A percentile compares a stretch with the other conserved stretches of the same genome.
Evolutionary conservation across 2,797 vertebrate genomes (phyloP).

Genomic region (Clarias platycephalus): DNA sequence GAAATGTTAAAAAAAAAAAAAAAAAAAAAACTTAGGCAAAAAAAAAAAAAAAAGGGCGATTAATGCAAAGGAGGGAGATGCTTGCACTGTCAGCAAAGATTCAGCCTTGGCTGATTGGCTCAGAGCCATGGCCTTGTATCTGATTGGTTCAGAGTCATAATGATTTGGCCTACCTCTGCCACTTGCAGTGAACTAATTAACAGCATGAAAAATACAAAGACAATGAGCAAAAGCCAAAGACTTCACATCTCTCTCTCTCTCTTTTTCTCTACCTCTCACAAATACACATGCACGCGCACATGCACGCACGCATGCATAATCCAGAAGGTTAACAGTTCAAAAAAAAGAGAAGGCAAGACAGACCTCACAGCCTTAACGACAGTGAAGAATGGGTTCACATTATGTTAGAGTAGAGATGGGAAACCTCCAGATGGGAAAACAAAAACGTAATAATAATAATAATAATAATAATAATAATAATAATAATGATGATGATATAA

Average conservation of each 20-base stretch:
- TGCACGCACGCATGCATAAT: neutral
- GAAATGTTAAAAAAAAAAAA: slow-evolving; percentile 56
- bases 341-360: neutral
- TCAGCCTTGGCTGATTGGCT: slow-evolving; percentile 14
- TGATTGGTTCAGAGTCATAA: slow-evolving; percentile 27
- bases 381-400: neutral
- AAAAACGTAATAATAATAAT: too few species aligned
- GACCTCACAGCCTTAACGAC: neutral
- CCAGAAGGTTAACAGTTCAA: neutral
- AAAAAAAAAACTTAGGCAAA: slow-evolving; percentile 64
- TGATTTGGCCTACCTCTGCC: neutral
- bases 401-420: neutral
- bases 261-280: neutral
- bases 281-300: neutral
- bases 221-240: neutral
- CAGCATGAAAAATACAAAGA: slow-evolving; percentile 4
- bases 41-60: slow-evolving; percentile 64
- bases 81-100: slow-evolving; percentile 60
- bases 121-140: neutral
- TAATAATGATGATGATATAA: too few species aligned
- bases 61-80: slow-evolving; percentile 70
- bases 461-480: too few species aligned
- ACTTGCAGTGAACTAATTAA: slow-evolving; percentile 34
- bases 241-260: neutral
- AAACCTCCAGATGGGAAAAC: neutral